phyloP scores from a whole-genome alignment of 2,888 invertebrate genomes.

The Diarsia rubi region DNA sequence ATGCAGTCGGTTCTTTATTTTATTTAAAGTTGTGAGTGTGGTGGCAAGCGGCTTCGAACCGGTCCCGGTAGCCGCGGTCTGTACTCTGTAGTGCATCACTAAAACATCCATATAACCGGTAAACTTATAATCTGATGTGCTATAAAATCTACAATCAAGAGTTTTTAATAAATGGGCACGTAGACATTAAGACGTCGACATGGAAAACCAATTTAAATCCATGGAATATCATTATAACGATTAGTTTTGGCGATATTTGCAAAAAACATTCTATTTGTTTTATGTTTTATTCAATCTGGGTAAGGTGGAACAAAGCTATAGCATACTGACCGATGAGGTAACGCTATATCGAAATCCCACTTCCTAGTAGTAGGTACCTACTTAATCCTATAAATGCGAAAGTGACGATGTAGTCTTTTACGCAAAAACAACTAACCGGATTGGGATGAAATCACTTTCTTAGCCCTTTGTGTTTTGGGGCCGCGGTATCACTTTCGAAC shows the following conservation, averaged over 20 bases:
- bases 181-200: background rate
- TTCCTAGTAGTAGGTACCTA: too few relatives aligned
- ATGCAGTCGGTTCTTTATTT: slow-evolving; percentile 65
- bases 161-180: slow-evolving; percentile 6
- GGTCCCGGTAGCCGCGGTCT: slow-evolving; percentile 74
- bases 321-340: background rate
- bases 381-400: too few relatives aligned
- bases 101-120: slow-evolving; percentile 81
- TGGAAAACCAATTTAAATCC: background rate
- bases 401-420: too few relatives aligned
- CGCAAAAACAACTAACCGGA: too few relatives aligned
- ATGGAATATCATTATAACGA: background rate
- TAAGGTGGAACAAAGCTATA: background rate
- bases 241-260: background rate
- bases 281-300: background rate
- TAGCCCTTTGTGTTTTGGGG: too few relatives aligned
- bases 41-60: slow-evolving; percentile 77
- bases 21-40: slow-evolving; percentile 63
- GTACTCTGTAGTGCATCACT: slow-evolving; percentile 66
- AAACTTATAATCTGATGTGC: slow-evolving; percentile 64
- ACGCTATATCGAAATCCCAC: background rate
- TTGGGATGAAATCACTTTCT: too few relatives aligned
- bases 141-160: slow-evolving; percentile 36
- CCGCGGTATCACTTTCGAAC: too few relatives aligned
- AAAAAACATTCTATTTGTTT: background rate